phyloP scores from a whole-genome alignment of 2,113 vertebrate genomes.

The Scomber colias region DNA sequence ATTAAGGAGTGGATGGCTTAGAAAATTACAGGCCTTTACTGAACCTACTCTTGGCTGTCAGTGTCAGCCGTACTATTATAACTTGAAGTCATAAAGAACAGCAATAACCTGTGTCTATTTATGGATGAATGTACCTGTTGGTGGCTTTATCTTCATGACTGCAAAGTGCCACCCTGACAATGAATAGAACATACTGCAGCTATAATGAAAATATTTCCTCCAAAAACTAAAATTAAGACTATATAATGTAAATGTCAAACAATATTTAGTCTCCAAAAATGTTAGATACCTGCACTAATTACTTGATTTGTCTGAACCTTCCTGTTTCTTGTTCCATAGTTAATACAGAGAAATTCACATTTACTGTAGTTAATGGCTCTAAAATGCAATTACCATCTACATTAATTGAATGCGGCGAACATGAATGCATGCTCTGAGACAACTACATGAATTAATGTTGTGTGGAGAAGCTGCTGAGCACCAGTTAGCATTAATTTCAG shows the following conservation, averaged over 20 bases:
- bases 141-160: conserved; percentile 16
- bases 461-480: conserved; percentile 63
- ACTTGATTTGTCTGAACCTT: conserved; percentile 13
- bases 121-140: conserved; percentile 42
- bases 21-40: conserved; percentile 71
- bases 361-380: conserved; percentile 58
- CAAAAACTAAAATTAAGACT: not conserved
- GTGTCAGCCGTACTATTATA: conserved; percentile 46
- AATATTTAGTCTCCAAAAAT: not conserved
- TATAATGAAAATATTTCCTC: not conserved
- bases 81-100: conserved; percentile 34
- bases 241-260: not conserved
- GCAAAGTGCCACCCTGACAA: not conserved
- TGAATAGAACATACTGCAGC: not conserved
- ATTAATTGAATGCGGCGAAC: conserved; percentile 71
- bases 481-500: conserved; percentile 73
- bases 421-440: conserved; percentile 65
- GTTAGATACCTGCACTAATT: conserved; percentile 15
- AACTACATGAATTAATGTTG: conserved; percentile 71
- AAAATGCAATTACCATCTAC: conserved; percentile 68
- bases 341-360: conserved; percentile 50
- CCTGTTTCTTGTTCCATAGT: not conserved
- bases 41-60: conserved; percentile 41
- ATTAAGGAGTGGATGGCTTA: conserved; percentile 68
- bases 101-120: conserved; percentile 15